Base-by-base conservation (phyloP, 2,797 vertebrate species). In the Hypotaenidia okinawae region DNA sequence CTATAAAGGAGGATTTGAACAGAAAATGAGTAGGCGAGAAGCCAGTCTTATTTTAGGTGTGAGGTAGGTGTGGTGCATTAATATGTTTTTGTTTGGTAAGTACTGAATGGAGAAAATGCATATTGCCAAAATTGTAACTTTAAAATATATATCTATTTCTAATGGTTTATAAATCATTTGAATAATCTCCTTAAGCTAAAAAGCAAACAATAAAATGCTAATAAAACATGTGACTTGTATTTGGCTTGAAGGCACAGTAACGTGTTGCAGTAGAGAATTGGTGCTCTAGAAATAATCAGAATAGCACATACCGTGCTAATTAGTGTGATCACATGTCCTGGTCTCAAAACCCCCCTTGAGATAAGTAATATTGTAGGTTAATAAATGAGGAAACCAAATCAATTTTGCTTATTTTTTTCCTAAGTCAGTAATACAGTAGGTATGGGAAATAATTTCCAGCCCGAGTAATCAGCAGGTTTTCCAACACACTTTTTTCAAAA, bases 1-100 rank as follows among this genome's bases (percentile, higher is more conserved):
- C 94, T 98, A 98, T 91, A 98, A 98, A 97, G 98, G 98, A 88
- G 98, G 98, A 96, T 98, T 98, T 96, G 98, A 98, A 82, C 97
- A 97, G 93, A 98, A 98, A 98, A 98, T 98, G 98, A 98, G 96
- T 96, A 97, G 96, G 43, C 93, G 97, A 96, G 98, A 98, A 97
- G 98, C 98, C 69, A 96, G 98, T 94, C 98, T 98, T 94, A 98
- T 98, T 97, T 97, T 98, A 96, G 98, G 98, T 79, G 67, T 98
- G 85, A 98, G 98, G 98, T 98, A 98, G 83, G 98, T 97, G 27
- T 95, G 75, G 72, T 94, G 41, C 27, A 11, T 92, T 95, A 55
- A n/a, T 89, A 41, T 72, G 30, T 70, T 97, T 88, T 93, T 91
- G 64, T 95, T 96, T 94, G 76, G 55, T 57, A 49, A 76, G 73